Percentiles rank a stretch among this genome's conserved stretches.
These are phyloP conservation scores for Sphaerophoria taeniata DNA, from an alignment of 2,888 invertebrate species.

Conservation along the genomic window DNA sequence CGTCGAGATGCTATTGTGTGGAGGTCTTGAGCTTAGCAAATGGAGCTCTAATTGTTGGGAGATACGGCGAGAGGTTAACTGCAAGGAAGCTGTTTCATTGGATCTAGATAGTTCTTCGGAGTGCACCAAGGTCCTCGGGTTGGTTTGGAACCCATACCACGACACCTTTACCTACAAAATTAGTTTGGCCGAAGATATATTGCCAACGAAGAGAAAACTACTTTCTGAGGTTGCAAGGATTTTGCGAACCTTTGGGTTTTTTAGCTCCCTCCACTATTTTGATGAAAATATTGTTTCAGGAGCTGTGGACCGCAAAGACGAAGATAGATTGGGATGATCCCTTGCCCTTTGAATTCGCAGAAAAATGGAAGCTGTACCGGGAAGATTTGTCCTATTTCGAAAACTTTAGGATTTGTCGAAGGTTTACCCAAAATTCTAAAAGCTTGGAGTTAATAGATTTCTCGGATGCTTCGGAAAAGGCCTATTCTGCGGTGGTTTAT, in stretches of 20 bases:
- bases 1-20: slow-evolving; percentile 24
- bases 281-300: slow-evolving; percentile 26
- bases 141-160: slow-evolving; percentile 35
- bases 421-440: too few species aligned
- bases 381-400: too few species aligned
- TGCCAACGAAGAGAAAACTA: slow-evolving; percentile 26
- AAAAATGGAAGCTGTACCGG: too few species aligned
- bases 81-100: slow-evolving; percentile 11
- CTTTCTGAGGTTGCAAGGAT: background rate
- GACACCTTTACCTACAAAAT: slow-evolving; percentile 30
- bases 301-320: slow-evolving; percentile 19
- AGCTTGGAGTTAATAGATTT: too few species aligned
- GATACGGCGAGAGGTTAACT: background rate
- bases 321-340: background rate
- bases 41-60: slow-evolving; percentile 38
- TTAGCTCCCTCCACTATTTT: slow-evolving; percentile 6
- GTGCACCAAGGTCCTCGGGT: background rate
- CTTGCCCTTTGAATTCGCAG: too few species aligned
- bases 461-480: too few species aligned
- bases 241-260: slow-evolving; percentile 11
- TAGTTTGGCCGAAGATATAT: background rate
- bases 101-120: slow-evolving; percentile 17
- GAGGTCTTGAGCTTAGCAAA: slow-evolving; percentile 34
- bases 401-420: too few species aligned
- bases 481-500: too few species aligned